phyloP scores from a whole-genome alignment of 2,113 vertebrate genomes.

The Tinamus guttatus region DNA sequence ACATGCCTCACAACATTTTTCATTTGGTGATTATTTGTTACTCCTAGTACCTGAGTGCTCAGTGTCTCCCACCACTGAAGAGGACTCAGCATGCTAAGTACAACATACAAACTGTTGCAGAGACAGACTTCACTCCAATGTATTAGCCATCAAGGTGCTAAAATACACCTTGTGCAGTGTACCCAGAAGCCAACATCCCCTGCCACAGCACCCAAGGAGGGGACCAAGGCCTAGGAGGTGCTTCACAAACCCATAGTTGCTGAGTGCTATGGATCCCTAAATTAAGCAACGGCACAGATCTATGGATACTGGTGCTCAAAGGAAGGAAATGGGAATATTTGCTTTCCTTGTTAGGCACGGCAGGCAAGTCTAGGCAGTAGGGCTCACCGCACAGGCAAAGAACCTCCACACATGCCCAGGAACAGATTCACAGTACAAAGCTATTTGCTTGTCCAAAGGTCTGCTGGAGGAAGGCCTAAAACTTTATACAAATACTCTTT shows the following conservation, averaged over 20 bases:
- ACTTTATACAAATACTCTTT: not conserved
- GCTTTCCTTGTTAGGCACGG: too few relatives aligned
- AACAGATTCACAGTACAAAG: accelerated
- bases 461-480: not conserved
- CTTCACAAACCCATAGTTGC: not conserved
- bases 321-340: not conserved
- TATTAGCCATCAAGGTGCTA: accelerated
- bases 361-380: not conserved
- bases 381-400: not conserved
- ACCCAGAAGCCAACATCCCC: not conserved
- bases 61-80: not conserved
- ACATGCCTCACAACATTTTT: not conserved
- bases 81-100: not conserved
- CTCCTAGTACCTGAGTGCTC: not conserved
- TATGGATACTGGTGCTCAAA: not conserved
- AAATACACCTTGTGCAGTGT: accelerated
- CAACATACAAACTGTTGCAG: not conserved
- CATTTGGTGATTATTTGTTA: not conserved
- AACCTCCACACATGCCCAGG: accelerated
- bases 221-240: not conserved
- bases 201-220: accelerated
- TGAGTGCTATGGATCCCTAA: accelerated
- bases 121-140: not conserved
- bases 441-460: not conserved
- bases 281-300: not conserved